These are phyloP conservation scores for Steinernema scapterisci DNA, from an alignment of 2,888 invertebrate genomes.

Conservation along the genomic window DNA sequence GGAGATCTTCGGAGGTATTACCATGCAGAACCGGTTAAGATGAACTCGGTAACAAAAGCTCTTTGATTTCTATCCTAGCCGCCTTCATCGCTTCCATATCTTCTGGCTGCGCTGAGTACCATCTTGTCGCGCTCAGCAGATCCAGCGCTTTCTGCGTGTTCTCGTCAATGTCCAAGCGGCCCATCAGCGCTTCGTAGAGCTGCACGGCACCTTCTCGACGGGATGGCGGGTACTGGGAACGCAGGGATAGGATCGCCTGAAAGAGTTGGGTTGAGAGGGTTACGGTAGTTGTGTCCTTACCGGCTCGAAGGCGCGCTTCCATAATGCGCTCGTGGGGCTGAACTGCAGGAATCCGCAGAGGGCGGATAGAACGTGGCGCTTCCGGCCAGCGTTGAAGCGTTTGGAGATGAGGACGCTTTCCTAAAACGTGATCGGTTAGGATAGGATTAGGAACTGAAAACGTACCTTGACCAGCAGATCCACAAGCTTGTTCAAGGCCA, in stretches of 20 bases:
- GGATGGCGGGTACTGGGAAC: slow-evolving; percentile 47
- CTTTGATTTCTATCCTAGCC: background rate
- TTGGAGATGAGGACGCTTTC: slow-evolving; percentile 5
- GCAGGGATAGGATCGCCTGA: slow-evolving; percentile 52
- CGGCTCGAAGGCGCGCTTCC: background rate
- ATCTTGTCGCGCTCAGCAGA: slow-evolving; percentile 2
- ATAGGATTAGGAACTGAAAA: no score
- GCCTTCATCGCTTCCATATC: slow-evolving; percentile 8
- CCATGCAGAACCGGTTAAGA: background rate
- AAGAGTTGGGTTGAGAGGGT: slow-evolving; percentile 33
- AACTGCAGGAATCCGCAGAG: slow-evolving; percentile 35
- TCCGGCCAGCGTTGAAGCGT: slow-evolving; percentile 1
- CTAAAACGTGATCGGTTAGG: background rate
- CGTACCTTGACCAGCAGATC: slow-evolving; percentile 40
- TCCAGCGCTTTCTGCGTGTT: slow-evolving; percentile 9
- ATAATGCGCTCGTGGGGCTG: background rate
- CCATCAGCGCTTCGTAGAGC: slow-evolving; percentile 57
- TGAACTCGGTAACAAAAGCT: background rate
- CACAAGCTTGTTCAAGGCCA: slow-evolving; percentile 36
- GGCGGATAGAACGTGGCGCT: slow-evolving; percentile 13
- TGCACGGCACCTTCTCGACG: slow-evolving; percentile 57
- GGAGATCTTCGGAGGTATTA: slow-evolving; percentile 6
- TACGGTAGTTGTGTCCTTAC: background rate
- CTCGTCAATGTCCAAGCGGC: background rate
- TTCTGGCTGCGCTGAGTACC: background rate